Evolutionary conservation across 2,113 vertebrate species (phyloP), one percentile per base, ranked within the genome.

Genomic region (Sylvia atricapilla): DNA sequence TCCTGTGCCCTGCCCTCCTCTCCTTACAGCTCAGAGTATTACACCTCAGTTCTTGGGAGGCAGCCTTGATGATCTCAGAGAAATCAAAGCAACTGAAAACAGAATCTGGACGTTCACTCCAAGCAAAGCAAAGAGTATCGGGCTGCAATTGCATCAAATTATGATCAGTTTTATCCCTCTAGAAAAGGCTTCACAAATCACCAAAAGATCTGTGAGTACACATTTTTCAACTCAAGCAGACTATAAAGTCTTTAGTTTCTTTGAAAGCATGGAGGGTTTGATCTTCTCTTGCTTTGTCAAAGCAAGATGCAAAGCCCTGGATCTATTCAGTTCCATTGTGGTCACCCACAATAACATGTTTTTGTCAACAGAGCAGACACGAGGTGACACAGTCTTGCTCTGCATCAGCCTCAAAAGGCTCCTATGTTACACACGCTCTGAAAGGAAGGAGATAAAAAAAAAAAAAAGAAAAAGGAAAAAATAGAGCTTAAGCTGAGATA

Each of bases 11-110:
- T 79, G 31, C 55, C 86, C 66, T 31, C 33, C 88, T 22, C 37
- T 7, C 60, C 47, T 27, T 66, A 47, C 89, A 64, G 63, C 63
- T 78, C 18, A 6, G 11, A 91, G 47, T 62, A 62, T 62, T 37
- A 69, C 82, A 49, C 9, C 53, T 55, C 50, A 17, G 63, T 6
- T 84, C 74, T 87, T 39, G 47, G 74, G 44, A 93, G 46, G 49
- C 55, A 84, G 53, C 89, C 73, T 19, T n/a, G 72, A 86, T 63
- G 24, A 93, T 64, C 91, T 87, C 94, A 94, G 84, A 91, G 63
- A 82, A 91, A 93, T 41, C 17, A 87, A 93, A 79, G 68, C 81
- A 46, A 66, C 60, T 15, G 79, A 83, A 37, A 88, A 41, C 33
- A 90, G 55, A 87, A 72, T 18, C 60, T 87, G 37, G 59, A 41